These are phyloP conservation scores for Corticium candelabrum DNA, from an alignment of 37 sponge, comb jelly and placozoan species.

Conservation along the genomic window DNA sequence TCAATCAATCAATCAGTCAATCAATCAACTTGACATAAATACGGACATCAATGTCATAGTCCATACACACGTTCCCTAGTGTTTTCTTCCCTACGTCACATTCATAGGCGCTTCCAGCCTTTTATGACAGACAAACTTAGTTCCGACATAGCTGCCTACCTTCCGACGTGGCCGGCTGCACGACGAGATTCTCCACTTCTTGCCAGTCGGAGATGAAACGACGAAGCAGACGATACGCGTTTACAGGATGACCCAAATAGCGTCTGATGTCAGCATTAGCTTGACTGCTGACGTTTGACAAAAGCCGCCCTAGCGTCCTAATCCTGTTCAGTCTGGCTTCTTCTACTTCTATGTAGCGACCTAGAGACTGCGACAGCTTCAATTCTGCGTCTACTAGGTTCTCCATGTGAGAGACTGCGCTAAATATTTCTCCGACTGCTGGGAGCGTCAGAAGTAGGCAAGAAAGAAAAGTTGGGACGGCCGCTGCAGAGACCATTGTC, in stretches of 20 bases:
- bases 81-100: no score
- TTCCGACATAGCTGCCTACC: no score
- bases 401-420: constrained; percentile 74
- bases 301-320: background rate
- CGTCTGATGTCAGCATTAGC: constrained; percentile 9
- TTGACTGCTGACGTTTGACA: background rate
- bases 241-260: constrained; percentile 63
- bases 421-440: constrained; percentile 60
- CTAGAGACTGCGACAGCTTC: constrained; percentile 33
- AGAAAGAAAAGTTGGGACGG: no score
- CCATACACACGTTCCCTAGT: no score
- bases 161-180: background rate
- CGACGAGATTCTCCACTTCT: constrained; percentile 2
- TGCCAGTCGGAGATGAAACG: constrained; percentile 23
- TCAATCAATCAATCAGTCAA: no score
- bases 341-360: constrained; percentile 39
- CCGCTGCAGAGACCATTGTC: no score
- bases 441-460: no score
- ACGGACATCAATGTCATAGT: no score
- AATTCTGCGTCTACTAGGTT: constrained; percentile 40
- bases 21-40: no score
- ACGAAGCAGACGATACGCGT: constrained; percentile 53
- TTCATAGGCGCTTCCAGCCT: no score
- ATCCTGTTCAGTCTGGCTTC: constrained; percentile 10
- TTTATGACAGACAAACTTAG: no score